Evolutionary conservation across 2,888 invertebrate species (phyloP).

Genomic region (Eristalis arbustorum): DNA sequence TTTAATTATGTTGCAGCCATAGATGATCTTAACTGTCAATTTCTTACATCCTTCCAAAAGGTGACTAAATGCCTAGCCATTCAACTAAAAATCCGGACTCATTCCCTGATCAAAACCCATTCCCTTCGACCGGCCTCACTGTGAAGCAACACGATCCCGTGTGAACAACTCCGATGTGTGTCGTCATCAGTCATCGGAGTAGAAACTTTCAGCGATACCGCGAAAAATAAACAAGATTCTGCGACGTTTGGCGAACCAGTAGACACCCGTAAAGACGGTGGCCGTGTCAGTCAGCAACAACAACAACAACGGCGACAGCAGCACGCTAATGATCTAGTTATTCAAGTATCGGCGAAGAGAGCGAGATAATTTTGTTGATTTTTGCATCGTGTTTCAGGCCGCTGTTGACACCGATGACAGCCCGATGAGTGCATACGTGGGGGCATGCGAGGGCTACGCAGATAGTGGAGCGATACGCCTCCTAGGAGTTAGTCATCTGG

Average conservation of each 20-base stretch:
- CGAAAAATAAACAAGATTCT: slow-evolving; percentile 10
- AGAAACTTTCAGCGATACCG: neutral
- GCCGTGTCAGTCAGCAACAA: neutral
- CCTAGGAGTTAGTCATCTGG: slow-evolving; percentile 47
- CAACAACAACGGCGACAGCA: slow-evolving; percentile 3
- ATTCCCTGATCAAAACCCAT: too few species aligned
- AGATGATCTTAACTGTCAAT: too few species aligned
- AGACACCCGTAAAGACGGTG: neutral
- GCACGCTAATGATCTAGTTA: slow-evolving; percentile 54
- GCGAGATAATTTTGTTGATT: slow-evolving; percentile 60
- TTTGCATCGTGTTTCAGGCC: slow-evolving; percentile 11
- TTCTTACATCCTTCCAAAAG: too few species aligned
- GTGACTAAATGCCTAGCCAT: too few species aligned
- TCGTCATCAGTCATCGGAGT: slow-evolving; percentile 61
- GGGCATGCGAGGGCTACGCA: neutral
- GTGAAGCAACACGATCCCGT: neutral
- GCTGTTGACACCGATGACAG: slow-evolving; percentile 25
- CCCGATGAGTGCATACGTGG: slow-evolving; percentile 11
- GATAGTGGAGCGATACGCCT: neutral
- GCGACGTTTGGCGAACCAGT: neutral
- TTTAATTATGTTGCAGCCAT: too few species aligned
- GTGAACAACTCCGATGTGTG: slow-evolving; percentile 21
- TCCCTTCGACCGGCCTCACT: slow-evolving; percentile 21
- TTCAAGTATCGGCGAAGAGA: slow-evolving; percentile 46
- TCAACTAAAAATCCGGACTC: too few species aligned